Conservation (phyloP, 2,113 vertebrate species). For the Capra hircus region DNA sequence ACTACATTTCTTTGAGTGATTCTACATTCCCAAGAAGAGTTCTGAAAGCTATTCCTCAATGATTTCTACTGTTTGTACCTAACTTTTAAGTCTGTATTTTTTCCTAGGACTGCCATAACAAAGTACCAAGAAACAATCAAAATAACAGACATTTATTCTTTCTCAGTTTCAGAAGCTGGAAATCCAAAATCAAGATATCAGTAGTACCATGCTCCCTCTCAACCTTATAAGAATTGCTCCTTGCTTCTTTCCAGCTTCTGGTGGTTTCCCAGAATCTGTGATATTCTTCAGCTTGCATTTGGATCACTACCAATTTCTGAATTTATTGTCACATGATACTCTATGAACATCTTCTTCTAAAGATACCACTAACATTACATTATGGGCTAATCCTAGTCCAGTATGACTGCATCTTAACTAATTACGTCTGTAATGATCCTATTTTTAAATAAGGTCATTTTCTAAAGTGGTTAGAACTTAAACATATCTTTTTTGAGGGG, state of each 20-base stretch:
- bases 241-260: neutral
- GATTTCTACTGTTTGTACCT: neutral
- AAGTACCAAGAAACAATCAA: neutral
- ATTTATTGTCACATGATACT: neutral
- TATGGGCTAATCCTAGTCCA: rapidly evolving
- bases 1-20: neutral
- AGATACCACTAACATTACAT: rapidly evolving
- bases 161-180: neutral
- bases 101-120: neutral
- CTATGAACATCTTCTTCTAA: neutral
- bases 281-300: neutral
- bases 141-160: neutral
- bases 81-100: neutral
- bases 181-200: neutral
- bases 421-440: neutral
- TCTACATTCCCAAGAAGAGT: neutral
- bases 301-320: neutral
- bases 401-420: neutral
- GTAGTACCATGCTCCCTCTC: neutral
- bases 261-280: neutral
- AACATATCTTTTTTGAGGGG: neutral
- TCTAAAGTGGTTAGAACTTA: neutral
- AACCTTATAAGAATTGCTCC: neutral
- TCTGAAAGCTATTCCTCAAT: neutral
- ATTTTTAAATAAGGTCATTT: neutral